Evolutionary conservation across 2,888 invertebrate species (phyloP).

Genomic region (Sturmia bella): DNA sequence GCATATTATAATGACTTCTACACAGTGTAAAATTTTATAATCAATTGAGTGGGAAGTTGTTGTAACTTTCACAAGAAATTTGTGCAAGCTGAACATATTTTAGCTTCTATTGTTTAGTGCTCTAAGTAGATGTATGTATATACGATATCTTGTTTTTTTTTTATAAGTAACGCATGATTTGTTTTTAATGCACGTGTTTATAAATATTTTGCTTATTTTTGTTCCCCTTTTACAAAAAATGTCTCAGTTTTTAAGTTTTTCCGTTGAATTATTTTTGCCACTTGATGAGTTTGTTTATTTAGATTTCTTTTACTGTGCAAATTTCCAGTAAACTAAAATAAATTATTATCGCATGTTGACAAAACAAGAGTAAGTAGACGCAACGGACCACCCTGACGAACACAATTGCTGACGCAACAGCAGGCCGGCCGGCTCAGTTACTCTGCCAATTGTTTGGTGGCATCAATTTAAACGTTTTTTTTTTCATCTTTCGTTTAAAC

Average conservation of each 20-base stretch:
- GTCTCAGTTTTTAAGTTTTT: conserved; percentile 2
- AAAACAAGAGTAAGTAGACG: conserved; percentile 42
- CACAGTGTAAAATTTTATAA: neutral
- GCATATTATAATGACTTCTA: conserved; percentile 34
- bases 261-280: conserved; percentile 25
- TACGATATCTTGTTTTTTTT: no score
- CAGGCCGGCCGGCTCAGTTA: conserved; percentile 16
- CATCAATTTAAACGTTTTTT: conserved; percentile 57
- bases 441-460: conserved; percentile 49
- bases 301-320: conserved; percentile 9
- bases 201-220: neutral
- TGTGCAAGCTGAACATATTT: no score
- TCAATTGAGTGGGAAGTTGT: conserved; percentile 22
- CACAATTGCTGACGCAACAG: conserved; percentile 61
- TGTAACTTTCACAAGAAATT: neutral
- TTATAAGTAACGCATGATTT: neutral
- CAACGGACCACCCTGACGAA: conserved; percentile 62
- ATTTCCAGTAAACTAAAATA: conserved; percentile 42
- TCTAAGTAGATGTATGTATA: no score
- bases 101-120: no score
- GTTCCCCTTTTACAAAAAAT: neutral
- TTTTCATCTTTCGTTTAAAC: conserved; percentile 31
- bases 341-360: conserved; percentile 57
- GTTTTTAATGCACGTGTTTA: conserved; percentile 2
- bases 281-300: conserved; percentile 40